Conservation (phyloP, 2,797 vertebrate species). For the Melanogrammus aeglefinus region DNA sequence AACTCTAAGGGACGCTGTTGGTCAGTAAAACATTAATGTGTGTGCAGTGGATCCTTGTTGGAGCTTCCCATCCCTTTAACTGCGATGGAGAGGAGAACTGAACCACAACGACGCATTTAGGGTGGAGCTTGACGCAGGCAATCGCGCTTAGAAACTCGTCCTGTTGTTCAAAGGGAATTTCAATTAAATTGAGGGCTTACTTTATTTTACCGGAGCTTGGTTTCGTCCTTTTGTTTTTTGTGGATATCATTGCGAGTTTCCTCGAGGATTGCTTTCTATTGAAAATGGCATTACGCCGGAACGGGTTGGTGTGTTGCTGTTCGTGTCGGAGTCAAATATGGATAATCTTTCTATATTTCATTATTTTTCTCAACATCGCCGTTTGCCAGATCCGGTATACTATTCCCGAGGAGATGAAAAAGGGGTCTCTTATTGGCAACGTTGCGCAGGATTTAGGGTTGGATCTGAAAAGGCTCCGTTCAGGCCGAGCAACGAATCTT, state of each 20-base stretch:
- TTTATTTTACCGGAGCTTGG: not conserved
- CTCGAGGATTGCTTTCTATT: too few relatives aligned
- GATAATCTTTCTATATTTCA: not conserved
- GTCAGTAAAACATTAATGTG: not conserved
- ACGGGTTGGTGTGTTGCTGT: too few relatives aligned
- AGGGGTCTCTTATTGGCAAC: conserved; percentile 78
- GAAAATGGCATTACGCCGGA: too few relatives aligned
- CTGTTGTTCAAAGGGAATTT: not conserved
- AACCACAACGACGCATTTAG: not conserved
- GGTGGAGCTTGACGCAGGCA: not conserved
- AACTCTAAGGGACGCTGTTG: conserved; percentile 34
- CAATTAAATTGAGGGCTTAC: not conserved
- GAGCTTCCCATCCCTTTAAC: not conserved
- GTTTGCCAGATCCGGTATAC: conserved; percentile 77
- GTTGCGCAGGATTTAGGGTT: conserved; percentile 79
- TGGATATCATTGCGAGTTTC: too few relatives aligned
- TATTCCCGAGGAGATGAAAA: conserved; percentile 81
- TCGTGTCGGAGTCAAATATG: not conserved
- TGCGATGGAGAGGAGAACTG: not conserved
- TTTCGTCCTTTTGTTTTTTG: not conserved
- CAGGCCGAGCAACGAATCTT: conserved; percentile 72
- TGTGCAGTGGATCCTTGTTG: not conserved
- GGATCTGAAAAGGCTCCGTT: conserved; percentile 67
- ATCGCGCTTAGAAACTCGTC: not conserved
- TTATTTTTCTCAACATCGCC: conserved; percentile 10